Conservation (phyloP, 2,888 invertebrate species). For the Hypolimnas misippus region DNA sequence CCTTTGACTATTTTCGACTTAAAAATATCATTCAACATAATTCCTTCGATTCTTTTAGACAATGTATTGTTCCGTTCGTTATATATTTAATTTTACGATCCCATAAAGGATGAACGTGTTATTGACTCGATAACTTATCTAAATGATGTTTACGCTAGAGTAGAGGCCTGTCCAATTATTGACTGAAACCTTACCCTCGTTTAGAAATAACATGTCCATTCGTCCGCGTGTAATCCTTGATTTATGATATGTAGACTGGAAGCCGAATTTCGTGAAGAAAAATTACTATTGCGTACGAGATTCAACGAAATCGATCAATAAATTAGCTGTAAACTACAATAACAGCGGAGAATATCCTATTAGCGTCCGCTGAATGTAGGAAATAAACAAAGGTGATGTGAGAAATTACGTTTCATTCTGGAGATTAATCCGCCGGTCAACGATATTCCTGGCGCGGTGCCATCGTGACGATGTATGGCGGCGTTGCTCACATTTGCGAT, state of each 20-base stretch:
- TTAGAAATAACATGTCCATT: background rate
- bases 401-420: constrained; percentile 33
- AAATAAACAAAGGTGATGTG: constrained; percentile 35
- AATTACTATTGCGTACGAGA: background rate
- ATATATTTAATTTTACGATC: constrained; percentile 15
- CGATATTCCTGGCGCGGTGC: constrained; percentile 39
- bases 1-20: constrained; percentile 9
- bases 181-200: constrained; percentile 6
- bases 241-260: background rate
- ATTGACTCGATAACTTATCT: constrained; percentile 17
- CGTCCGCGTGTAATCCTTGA: background rate
- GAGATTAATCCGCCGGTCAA: constrained; percentile 38
- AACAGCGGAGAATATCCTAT: constrained; percentile 7
- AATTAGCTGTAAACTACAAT: constrained; percentile 3
- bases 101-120: constrained; percentile 2
- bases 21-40: background rate
- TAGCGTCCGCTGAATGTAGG: constrained; percentile 7
- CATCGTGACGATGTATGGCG: constrained; percentile 31
- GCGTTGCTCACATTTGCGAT: constrained; percentile 24
- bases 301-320: constrained; percentile 1
- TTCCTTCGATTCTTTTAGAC: background rate
- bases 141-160: constrained; percentile 17
- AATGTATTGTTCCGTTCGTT: background rate
- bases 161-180: constrained; percentile 13
- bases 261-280: constrained; percentile 6